Base-by-base conservation (phyloP, 2,888 invertebrate genomes). In the Trissolcus brochymenae region DNA sequence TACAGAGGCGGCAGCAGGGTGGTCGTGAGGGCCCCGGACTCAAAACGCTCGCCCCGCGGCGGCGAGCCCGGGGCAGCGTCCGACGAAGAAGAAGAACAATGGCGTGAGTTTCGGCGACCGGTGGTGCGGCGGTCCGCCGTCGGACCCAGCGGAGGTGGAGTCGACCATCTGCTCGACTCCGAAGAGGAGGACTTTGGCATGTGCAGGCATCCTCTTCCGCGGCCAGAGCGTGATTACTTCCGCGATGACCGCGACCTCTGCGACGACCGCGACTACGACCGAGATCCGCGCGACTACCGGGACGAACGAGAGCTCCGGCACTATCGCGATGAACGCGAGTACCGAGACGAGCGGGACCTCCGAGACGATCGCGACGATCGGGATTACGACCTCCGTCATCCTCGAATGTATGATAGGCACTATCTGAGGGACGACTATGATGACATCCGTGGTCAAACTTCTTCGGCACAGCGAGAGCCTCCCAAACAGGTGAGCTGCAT, bases 1-100 rank as follows among this genome's bases (percentile, higher is more conserved):
- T 83, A 76, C 81, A 74, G 75, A 72, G 81, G 76, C 61, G 66
- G 62, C 51, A 61, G 70, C 79, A 82, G 84, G 81, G 83, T 85
- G 80, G 84, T 86, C 84, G 87, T 88, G 88, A 88, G 87, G 85
- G 84, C 86, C 73, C 85, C 87, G 82, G 86, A 84, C 81, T 84
- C 84, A 80, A 82, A 81, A 80, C 84, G 86, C 74, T 80, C 81
- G 85, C 83, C 85, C 82, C 86, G 86, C 79, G 85, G 82, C 90
- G 90, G 91, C 91, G 91, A 91, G 90, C 91, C 91, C 90, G 90
- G 90, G 84, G 84, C 84, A 71, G 86, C 84, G 84, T 83, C 85
- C 79, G 85, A 82, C 81, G 87, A 86, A 79, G 85, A 82, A 80
- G 87, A 85, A 79, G 84, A 83, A 86, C 84, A 84, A 86, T 88